Conservation (phyloP, 2,888 invertebrate genomes). For the Trissonchulus latispiculum region DNA sequence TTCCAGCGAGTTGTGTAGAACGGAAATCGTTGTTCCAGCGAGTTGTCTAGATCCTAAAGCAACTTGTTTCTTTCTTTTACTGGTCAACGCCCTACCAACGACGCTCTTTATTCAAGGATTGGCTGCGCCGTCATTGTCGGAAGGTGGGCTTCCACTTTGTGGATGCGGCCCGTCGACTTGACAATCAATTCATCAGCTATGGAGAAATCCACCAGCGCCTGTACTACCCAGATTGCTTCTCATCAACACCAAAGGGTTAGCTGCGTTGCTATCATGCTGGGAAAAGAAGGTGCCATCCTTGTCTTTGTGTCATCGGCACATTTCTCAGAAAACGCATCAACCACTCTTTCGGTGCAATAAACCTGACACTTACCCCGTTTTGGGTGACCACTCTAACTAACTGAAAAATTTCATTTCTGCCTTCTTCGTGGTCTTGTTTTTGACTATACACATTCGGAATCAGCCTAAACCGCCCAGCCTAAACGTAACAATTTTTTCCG, state of each 20-base stretch:
- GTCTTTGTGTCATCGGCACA: not conserved
- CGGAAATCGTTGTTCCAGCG: not conserved
- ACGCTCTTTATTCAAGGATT: not conserved
- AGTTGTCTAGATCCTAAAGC: not conserved
- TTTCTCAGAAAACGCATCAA: not conserved
- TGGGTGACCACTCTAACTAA: too few species aligned
- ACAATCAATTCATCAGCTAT: not conserved
- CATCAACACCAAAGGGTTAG: not conserved
- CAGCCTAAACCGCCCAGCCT: too few species aligned
- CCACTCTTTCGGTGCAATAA: not conserved
- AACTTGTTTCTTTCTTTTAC: not conserved
- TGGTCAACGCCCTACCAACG: not conserved
- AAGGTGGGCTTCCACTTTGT: not conserved
- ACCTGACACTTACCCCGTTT: too few species aligned
- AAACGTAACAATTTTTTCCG: too few species aligned
- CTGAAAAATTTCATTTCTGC: too few species aligned
- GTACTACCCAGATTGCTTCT: not conserved
- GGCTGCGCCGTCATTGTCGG: not conserved
- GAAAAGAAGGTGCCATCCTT: not conserved
- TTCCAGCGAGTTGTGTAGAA: too few species aligned
- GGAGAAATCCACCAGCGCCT: not conserved
- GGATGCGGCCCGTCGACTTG: not conserved
- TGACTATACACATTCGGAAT: too few species aligned
- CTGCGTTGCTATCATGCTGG: not conserved
- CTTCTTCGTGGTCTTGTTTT: too few species aligned